A percentile compares a stretch with the other conserved stretches of the same genome.
These are phyloP conservation scores for Euproctis similis DNA, from an alignment of 2,888 invertebrate genomes.

Conservation along the genomic window DNA sequence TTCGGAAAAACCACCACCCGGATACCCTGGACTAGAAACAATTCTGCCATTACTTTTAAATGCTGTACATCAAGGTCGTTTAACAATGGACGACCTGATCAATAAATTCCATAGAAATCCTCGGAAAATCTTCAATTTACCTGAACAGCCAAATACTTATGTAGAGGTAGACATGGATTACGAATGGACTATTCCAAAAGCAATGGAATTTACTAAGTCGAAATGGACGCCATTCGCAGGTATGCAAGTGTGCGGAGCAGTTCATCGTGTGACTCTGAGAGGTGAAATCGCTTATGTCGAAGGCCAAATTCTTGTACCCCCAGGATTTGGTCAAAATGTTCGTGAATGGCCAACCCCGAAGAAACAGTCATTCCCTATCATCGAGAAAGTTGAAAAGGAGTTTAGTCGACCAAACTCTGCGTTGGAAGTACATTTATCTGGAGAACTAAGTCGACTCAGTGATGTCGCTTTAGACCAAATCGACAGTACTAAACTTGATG, in stretches of 20 bases:
- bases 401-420: conserved; percentile 73
- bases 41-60: conserved; percentile 96
- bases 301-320: conserved; percentile 90
- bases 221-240: conserved; percentile 99
- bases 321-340: conserved; percentile 92
- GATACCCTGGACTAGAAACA: conserved; percentile 97
- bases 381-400: conserved; percentile 65
- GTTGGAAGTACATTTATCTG: conserved; percentile 66
- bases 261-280: conserved; percentile 94
- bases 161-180: conserved; percentile 96
- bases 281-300: conserved; percentile 98
- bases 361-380: conserved; percentile 44
- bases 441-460: conserved; percentile 48
- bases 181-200: conserved; percentile 91
- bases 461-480: conserved; percentile 60
- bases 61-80: conserved; percentile 90
- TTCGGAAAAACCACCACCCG: conserved; percentile 89
- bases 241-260: conserved; percentile 86
- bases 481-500: conserved; percentile 47
- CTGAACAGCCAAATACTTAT: conserved; percentile 96
- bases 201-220: conserved; percentile 90
- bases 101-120: conserved; percentile 96
- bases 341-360: conserved; percentile 79
- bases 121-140: conserved; percentile 94
- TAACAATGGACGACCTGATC: conserved; percentile 93